Percentiles rank a stretch among this genome's conserved stretches.
Conservation (phyloP, 53 echinoderm and acorn worm species). For the Echinometra lucunter region DNA sequence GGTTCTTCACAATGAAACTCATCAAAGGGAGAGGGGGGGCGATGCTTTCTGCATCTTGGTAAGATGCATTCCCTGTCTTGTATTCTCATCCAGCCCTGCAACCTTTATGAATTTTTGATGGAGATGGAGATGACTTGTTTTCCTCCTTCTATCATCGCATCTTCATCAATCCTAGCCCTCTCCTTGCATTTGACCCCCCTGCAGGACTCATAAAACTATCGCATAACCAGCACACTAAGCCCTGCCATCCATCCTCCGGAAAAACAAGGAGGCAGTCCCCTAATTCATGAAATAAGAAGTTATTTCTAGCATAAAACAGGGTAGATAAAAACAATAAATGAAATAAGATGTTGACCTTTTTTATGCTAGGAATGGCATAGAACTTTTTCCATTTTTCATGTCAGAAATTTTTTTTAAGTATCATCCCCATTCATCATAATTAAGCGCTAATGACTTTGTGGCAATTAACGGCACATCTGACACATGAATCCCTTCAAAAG, state of each 20-base stretch:
- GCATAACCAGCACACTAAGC: neutral
- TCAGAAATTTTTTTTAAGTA: neutral
- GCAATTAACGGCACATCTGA: too few relatives aligned
- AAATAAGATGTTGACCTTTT: too few relatives aligned
- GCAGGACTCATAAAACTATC: constrained; percentile 45
- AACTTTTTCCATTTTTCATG: neutral
- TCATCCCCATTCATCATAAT: too few relatives aligned
- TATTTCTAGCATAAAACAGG: neutral
- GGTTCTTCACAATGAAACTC: neutral
- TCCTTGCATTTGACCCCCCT: constrained; percentile 38
- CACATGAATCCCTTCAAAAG: too few relatives aligned
- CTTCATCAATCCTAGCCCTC: constrained; percentile 23
- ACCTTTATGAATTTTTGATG: constrained; percentile 62
- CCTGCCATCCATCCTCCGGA: neutral
- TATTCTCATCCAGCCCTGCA: constrained; percentile 37
- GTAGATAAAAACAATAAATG: too few relatives aligned
- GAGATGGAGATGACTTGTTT: constrained; percentile 9
- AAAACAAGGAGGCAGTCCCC: neutral
- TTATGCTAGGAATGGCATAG: neutral
- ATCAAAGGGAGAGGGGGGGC: neutral
- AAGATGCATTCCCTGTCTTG: constrained; percentile 41
- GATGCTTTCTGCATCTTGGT: neutral
- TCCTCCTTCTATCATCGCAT: constrained; percentile 48
- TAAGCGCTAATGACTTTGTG: too few relatives aligned
- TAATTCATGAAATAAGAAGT: neutral